These are phyloP conservation scores for Artibeus jamaicensis DNA, from an alignment of 2,797 vertebrate species.

Conservation along the genomic window DNA sequence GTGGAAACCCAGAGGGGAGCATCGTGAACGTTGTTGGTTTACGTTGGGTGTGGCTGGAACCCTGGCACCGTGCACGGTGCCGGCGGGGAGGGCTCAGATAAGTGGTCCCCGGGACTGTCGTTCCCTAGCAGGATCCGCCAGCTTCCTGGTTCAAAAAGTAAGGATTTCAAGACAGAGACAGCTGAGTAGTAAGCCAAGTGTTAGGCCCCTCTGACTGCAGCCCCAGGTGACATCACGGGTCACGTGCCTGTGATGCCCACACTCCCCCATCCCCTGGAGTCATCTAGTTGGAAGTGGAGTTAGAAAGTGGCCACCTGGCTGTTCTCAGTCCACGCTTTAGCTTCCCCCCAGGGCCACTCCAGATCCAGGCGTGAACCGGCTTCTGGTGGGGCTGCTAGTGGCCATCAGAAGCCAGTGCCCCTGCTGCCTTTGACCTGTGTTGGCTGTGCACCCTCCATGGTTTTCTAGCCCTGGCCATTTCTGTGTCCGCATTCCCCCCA, in stretches of 20 bases:
- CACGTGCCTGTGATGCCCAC: fast-evolving
- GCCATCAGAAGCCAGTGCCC: background rate
- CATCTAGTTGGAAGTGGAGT: background rate
- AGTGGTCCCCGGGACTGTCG: background rate
- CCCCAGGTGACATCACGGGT: background rate
- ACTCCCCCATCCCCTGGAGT: background rate
- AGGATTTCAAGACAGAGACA: background rate
- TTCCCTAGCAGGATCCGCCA: background rate
- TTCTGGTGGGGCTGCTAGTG: background rate
- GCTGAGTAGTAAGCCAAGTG: background rate
- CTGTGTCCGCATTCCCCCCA: background rate
- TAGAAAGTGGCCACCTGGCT: background rate
- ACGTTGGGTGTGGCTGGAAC: background rate
- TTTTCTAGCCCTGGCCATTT: background rate
- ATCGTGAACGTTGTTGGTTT: background rate
- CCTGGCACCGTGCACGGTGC: too few relatives aligned
- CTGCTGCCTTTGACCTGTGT: background rate
- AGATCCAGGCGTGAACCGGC: background rate
- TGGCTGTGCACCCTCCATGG: background rate
- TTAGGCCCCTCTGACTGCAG: background rate
- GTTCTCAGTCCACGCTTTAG: background rate
- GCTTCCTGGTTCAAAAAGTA: background rate
- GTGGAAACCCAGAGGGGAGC: background rate
- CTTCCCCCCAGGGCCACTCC: background rate
- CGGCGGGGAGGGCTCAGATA: background rate